Evolutionary conservation across 2,797 vertebrate genomes (phyloP).

Genomic region (Poecilia velifera): DNA sequence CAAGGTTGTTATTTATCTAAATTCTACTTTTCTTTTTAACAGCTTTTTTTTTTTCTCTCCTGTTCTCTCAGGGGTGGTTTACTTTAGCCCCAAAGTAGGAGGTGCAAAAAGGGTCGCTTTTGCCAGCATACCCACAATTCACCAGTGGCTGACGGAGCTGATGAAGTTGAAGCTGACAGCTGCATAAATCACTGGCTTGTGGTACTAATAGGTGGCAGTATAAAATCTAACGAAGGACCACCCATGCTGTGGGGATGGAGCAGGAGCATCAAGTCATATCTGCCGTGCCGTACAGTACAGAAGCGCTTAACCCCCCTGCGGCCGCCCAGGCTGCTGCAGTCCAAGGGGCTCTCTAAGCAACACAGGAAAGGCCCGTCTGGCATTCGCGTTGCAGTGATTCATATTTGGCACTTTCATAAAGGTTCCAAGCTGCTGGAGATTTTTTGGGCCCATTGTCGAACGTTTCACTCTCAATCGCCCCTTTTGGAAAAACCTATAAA

Average conservation of each 20-base stretch:
- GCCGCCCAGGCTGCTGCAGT: slow-evolving; percentile 60
- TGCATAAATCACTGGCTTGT: slow-evolving; percentile 92
- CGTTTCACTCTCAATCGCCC: slow-evolving; percentile 54
- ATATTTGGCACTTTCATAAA: slow-evolving; percentile 86
- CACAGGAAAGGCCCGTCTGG: slow-evolving; percentile 83
- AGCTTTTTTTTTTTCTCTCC: slow-evolving; percentile 52
- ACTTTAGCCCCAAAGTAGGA: slow-evolving; percentile 83
- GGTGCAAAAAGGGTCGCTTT: slow-evolving; percentile 65
- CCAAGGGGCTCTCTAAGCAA: slow-evolving; percentile 79
- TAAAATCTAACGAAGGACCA: slow-evolving; percentile 88
- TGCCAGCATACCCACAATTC: slow-evolving; percentile 89
- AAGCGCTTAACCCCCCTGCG: slow-evolving; percentile 83
- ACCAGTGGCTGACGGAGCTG: slow-evolving; percentile 82
- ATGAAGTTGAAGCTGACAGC: slow-evolving; percentile 94
- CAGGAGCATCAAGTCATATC: slow-evolving; percentile 83
- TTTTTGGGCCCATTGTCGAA: slow-evolving; percentile 68
- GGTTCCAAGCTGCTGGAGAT: slow-evolving; percentile 72
- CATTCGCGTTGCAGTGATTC: slow-evolving; percentile 81
- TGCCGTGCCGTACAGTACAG: slow-evolving; percentile 83
- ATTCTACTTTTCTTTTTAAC: slow-evolving; percentile 81
- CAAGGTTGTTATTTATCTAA: slow-evolving; percentile 85
- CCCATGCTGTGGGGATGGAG: slow-evolving; percentile 85
- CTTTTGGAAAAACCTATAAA: slow-evolving; percentile 75
- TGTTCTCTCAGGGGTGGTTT: slow-evolving; percentile 77
- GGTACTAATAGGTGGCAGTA: slow-evolving; percentile 90